Evolutionary conservation across 2,797 vertebrate species (phyloP), one percentile per base, ranked within the genome.

Genomic region (Carcharodon carcharias): DNA sequence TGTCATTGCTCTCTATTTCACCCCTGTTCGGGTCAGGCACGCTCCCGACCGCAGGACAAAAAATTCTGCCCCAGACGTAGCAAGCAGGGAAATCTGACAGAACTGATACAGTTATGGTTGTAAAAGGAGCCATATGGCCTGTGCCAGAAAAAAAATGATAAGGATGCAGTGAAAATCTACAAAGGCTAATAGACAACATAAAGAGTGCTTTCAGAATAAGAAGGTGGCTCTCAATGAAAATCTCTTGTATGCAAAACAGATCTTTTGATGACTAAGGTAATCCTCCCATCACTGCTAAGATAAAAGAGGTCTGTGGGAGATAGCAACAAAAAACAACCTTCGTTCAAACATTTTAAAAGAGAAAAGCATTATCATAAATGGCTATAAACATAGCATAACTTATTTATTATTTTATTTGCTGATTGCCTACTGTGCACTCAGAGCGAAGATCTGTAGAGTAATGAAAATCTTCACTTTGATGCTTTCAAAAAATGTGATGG

Each of bases 241-340:
- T 45, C 0, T 93, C 2, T 85, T 67, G 21, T 3, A 93, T 45
- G 67, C 63, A 93, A 93, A 85, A 85, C 40, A 50, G 61, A 26
- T 93, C n/a, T 93, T 93, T 67, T 63, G 61, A 93, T 93, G 91
- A 67, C 61, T 18, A 40, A 93, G n/a, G 91, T 40, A 67, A 65
- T 26, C 65, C 63, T 93, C 56, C 56, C 28, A 91, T 56, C n/a
- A 35, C 26, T 67, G 91, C 91, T 67, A 18, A 45, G 63, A 45
- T n/a, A 23, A 93, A 93, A 61, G 40, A 67, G 1, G 6, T 45
- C 61, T 67, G 63, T 65, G 40, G 82, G 82, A 67, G 91, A 23
- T 26, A 45, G 40, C 40, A 65, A 63, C 58, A n/a, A 63, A 92
- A 63, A 92, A 35, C 88, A 61, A 35, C 14, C 63, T 67, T 93